Evolutionary conservation across 2,113 vertebrate species (phyloP).

Genomic region (Corythaixoides concolor): DNA sequence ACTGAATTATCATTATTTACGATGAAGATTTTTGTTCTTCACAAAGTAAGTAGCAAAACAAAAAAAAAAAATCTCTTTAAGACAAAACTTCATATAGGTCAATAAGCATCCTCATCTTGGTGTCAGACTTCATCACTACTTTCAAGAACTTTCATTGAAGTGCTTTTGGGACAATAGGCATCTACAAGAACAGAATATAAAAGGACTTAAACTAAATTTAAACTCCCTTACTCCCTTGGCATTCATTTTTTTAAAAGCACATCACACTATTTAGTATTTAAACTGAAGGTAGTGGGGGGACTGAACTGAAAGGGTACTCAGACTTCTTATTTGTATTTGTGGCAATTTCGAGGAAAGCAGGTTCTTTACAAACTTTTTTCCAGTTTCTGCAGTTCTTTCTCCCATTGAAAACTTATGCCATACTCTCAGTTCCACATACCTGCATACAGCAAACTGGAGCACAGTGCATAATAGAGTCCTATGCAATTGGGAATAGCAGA

Average conservation of each 20-base stretch:
- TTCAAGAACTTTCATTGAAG: neutral
- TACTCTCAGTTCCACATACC: fast-evolving
- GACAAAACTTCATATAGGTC: neutral
- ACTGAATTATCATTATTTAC: neutral
- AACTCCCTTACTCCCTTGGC: neutral
- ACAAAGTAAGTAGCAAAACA: neutral
- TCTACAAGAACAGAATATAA: neutral
- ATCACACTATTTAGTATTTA: neutral
- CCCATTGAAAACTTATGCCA: neutral
- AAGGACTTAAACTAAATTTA: neutral
- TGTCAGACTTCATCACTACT: neutral
- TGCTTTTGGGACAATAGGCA: neutral
- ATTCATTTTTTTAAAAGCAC: neutral
- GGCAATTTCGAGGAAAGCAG: neutral
- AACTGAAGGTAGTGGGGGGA: neutral
- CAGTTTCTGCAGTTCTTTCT: neutral
- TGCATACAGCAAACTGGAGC: neutral
- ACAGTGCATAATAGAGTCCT: neutral
- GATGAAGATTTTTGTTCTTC: neutral
- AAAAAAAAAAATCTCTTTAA: neutral
- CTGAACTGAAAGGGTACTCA: neutral
- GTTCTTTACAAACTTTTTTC: neutral
- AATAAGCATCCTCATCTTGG: neutral
- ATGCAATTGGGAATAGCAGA: fast-evolving
- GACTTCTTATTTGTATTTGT: neutral